Base-by-base conservation (phyloP, 2,888 invertebrate genomes). In the Aspidiotus destructor region DNA sequence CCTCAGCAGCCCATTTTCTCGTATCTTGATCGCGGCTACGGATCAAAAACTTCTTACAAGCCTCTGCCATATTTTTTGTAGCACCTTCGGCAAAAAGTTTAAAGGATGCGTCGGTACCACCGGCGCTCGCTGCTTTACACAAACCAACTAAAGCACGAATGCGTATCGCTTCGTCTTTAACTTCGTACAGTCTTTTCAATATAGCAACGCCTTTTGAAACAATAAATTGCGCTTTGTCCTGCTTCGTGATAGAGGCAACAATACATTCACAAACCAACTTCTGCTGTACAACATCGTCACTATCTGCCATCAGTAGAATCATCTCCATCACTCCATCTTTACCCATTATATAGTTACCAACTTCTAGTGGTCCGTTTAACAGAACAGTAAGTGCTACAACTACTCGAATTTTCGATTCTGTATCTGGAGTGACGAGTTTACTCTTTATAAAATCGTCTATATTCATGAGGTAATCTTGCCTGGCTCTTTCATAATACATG, bases 201-300 rank as follows among this genome's bases (percentile, higher is more conserved):
- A 99, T 93, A 71, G 92, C 88, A 9, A 91, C 86, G 44, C 98
- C 99, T 76, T 92, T 90, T 62, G 83, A 83, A 63, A 95, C 86
- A 54, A 98, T 88, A 0, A 92, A 85, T 74, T 88, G 86, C 3
- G 96, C 96, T 79, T 97, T 94, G 76, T 98, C 97, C 77, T 95
- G 95, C 77, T 99, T 99, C 7, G 94, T 92, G 1, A 97, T 89
- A 6, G 97, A 95, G 7, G 95, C 93, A 70, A 98, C 91, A 60
- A 99, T 86, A 74, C 98, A 95, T 78, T 99, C 99, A 75, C 94
- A 94, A 0, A 99, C 92, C 13, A 97, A 89, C 78, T 88, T 89
- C 80, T 98, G 88, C 76, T 97, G 93, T 0, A 96, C 79, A 13
- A 83, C 73, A 75, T 96, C 92, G n/a, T 94, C 93, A 10, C 91